Base-by-base conservation (phyloP, 1,140 invertebrate species). In the Drosophila rufa region DNA sequence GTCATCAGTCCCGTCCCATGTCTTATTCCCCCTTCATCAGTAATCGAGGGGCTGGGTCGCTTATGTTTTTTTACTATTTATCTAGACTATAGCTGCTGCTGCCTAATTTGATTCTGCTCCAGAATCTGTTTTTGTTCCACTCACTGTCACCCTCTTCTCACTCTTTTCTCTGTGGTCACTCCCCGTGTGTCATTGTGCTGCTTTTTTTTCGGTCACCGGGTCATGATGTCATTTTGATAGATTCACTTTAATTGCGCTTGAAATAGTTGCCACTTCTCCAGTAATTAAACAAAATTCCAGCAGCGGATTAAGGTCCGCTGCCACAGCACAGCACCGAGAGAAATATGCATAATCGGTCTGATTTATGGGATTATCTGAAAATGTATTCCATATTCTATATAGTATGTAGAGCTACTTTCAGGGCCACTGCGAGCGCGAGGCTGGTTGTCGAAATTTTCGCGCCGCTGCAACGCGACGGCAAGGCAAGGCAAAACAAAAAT, bases 141-240 rank as follows among this genome's bases (percentile, higher is more conserved):
- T 25, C 22, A 47, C 51, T 22, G n/a, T 56, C 53, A n/a, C 42
- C 43, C 12, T 38, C 51, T 45, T 56, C 33, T 53, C 17, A 14
- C n/a, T 38, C 64, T 33, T 22, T 58, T 55, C 36, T 19, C 40
- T 42, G 22, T 58, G 71, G 48, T 42, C 69, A 50, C 68, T 46
- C 56, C 45, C 48, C 57, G 27, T 50, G 43, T 45, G 40, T 55
- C 75, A 43, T 61, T 61, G 42, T 80, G 66, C 73, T 55, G 60
- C 53, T 80, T 84, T 77, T 66, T 67, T 68, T 82, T 85, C 70
- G 79, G 86, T 90, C 82, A 90, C 69, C 82, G 82, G 86, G 82
- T 90, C 86, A 90, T 90, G 85, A 90, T 90, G 85, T 90, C 85
- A 90, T 85, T 79, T 76, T 85, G 79, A 89, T 85, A 68, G 78